Evolutionary conservation across 2,888 invertebrate species (phyloP).

Genomic region (Zaprionus lineosus): DNA sequence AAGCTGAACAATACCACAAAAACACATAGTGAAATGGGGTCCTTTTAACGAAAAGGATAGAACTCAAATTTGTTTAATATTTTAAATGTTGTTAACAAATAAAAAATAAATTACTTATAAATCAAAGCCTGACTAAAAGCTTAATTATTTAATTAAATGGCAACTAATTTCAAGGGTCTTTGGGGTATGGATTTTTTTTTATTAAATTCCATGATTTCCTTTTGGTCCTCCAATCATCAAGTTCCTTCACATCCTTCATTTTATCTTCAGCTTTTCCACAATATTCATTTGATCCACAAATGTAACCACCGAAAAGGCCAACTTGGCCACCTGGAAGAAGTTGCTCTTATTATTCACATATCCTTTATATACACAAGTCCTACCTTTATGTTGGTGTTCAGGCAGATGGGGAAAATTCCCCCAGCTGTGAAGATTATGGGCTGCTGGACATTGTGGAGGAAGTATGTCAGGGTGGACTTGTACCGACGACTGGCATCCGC

Average conservation of each 20-base stretch:
- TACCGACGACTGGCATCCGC: constrained; percentile 21
- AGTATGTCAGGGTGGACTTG: constrained; percentile 25
- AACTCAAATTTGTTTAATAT: too few relatives aligned
- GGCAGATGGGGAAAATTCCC: constrained; percentile 29
- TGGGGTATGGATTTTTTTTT: too few relatives aligned
- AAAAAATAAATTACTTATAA: too few relatives aligned
- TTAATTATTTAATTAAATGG: too few relatives aligned
- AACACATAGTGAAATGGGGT: too few relatives aligned
- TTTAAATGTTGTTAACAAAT: too few relatives aligned
- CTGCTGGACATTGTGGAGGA: constrained; percentile 32
- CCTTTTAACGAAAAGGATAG: too few relatives aligned
- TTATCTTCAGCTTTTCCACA: constrained; percentile 33
- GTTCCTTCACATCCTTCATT: neutral
- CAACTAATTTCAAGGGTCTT: too few relatives aligned
- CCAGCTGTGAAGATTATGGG: constrained; percentile 36
- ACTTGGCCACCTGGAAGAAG: constrained; percentile 51
- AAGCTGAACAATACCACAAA: too few relatives aligned
- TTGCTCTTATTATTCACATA: neutral
- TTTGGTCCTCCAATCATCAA: too few relatives aligned
- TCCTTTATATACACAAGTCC: neutral
- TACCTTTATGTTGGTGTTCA: constrained; percentile 43
- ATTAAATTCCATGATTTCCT: too few relatives aligned
- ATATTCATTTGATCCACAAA: constrained; percentile 56
- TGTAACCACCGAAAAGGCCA: constrained; percentile 60
- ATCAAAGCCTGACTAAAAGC: too few relatives aligned